These are phyloP conservation scores for Montipora capricornis DNA, from an alignment of 64 coral and sea anemone genomes.

Conservation along the genomic window DNA sequence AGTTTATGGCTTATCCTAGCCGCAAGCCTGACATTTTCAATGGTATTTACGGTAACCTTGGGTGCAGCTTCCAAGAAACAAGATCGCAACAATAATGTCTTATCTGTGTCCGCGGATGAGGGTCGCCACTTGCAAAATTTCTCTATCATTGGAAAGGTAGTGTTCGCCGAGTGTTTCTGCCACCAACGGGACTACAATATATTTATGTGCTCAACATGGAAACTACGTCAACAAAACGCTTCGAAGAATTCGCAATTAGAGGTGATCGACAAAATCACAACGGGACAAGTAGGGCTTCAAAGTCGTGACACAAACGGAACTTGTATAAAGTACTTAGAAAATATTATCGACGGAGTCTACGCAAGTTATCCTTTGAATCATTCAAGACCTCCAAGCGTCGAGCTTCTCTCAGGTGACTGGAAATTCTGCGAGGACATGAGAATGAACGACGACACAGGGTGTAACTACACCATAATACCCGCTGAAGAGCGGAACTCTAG, in stretches of 20 bases:
- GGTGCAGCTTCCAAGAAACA: not conserved
- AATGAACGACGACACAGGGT: not conserved
- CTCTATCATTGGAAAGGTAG: not conserved
- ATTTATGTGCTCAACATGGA: not conserved
- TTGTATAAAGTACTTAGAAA: not conserved
- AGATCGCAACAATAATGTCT: not conserved
- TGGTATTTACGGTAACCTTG: not conserved
- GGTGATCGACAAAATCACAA: not conserved
- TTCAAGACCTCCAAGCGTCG: not conserved
- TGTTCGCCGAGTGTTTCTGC: constrained; percentile 9
- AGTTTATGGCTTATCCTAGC: not conserved
- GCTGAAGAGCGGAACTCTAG: not conserved
- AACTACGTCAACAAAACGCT: not conserved
- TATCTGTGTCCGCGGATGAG: not conserved
- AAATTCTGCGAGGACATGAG: not conserved
- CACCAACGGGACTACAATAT: not conserved
- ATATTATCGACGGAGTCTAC: not conserved
- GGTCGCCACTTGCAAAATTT: not conserved
- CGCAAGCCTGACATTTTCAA: not conserved
- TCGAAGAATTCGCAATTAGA: not conserved
- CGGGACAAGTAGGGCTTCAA: no score
- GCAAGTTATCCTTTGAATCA: not conserved
- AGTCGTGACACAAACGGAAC: not conserved
- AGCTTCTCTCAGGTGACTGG: not conserved
- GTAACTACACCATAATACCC: constrained; percentile 17